phyloP scores from a whole-genome alignment of 2,888 invertebrate genomes.

The Metopia argyrocephala region DNA sequence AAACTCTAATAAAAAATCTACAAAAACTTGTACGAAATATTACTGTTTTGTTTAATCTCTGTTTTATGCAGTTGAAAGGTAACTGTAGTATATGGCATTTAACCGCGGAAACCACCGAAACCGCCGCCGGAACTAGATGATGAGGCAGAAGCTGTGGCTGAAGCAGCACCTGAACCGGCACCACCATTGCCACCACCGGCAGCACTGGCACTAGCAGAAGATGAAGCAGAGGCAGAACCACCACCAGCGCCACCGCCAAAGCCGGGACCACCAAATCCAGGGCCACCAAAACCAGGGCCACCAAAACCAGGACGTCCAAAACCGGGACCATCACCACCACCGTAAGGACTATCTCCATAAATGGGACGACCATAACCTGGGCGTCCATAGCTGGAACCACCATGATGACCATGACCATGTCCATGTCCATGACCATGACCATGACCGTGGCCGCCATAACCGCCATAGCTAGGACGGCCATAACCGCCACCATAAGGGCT shows the following conservation, averaged over 20 bases:
- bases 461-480: constrained; percentile 17
- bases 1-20: constrained; percentile 12
- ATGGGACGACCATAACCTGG: background rate
- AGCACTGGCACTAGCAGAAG: background rate
- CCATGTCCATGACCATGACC: constrained; percentile 53
- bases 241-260: constrained; percentile 24
- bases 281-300: constrained; percentile 21
- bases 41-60: background rate
- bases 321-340: background rate
- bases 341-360: constrained; percentile 3
- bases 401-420: constrained; percentile 54
- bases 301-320: constrained; percentile 16
- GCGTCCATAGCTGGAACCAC: constrained; percentile 26
- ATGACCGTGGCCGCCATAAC: constrained; percentile 15
- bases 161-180: constrained; percentile 31
- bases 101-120: constrained; percentile 7
- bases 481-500: constrained; percentile 39
- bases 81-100: background rate
- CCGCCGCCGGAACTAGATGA: background rate
- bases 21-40: constrained; percentile 2
- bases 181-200: constrained; percentile 17
- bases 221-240: constrained; percentile 8
- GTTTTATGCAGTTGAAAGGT: background rate
- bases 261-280: constrained; percentile 17
- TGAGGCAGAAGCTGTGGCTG: constrained; percentile 34